Conservation (phyloP, 2,888 invertebrate genomes). For the Belgica antarctica region DNA sequence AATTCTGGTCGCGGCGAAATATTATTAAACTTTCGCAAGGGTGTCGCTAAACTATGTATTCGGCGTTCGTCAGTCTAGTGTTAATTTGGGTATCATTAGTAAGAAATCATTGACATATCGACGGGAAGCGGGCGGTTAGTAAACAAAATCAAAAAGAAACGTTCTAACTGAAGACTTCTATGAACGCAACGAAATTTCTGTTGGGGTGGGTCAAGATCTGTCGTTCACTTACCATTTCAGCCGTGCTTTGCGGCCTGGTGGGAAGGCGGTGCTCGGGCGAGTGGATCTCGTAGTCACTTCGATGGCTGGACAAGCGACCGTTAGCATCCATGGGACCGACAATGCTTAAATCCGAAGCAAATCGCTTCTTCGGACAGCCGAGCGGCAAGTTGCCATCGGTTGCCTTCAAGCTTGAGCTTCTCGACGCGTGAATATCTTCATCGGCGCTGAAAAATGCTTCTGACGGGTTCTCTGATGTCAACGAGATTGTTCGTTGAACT, state of each 20-base stretch:
- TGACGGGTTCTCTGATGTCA: slow-evolving; percentile 86
- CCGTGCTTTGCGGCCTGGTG: slow-evolving; percentile 55
- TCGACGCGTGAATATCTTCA: slow-evolving; percentile 64
- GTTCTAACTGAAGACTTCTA: not conserved
- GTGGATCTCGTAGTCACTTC: slow-evolving; percentile 65
- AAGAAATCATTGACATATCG: not conserved
- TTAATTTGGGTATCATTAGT: slow-evolving; percentile 12
- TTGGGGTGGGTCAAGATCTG: slow-evolving; percentile 48
- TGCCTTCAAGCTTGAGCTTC: slow-evolving; percentile 47
- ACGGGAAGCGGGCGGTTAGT: not conserved
- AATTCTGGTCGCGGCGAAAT: slow-evolving; percentile 57
- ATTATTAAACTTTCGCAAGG: slow-evolving; percentile 56
- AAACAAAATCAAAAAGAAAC: not conserved
- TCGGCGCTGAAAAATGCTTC: slow-evolving; percentile 93
- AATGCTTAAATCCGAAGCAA: slow-evolving; percentile 54
- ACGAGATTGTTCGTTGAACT: slow-evolving; percentile 75
- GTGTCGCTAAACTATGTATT: slow-evolving; percentile 56
- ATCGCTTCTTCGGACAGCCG: slow-evolving; percentile 50
- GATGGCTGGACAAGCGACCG: slow-evolving; percentile 57
- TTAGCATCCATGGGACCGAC: slow-evolving; percentile 51
- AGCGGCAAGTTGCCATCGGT: slow-evolving; percentile 39
- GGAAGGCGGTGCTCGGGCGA: slow-evolving; percentile 60
- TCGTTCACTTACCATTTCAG: slow-evolving; percentile 55
- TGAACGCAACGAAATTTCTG: slow-evolving; percentile 61
- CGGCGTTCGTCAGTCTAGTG: slow-evolving; percentile 52